These are phyloP conservation scores for Lophius piscatorius DNA, from an alignment of 2,113 vertebrate genomes.

Conservation along the genomic window DNA sequence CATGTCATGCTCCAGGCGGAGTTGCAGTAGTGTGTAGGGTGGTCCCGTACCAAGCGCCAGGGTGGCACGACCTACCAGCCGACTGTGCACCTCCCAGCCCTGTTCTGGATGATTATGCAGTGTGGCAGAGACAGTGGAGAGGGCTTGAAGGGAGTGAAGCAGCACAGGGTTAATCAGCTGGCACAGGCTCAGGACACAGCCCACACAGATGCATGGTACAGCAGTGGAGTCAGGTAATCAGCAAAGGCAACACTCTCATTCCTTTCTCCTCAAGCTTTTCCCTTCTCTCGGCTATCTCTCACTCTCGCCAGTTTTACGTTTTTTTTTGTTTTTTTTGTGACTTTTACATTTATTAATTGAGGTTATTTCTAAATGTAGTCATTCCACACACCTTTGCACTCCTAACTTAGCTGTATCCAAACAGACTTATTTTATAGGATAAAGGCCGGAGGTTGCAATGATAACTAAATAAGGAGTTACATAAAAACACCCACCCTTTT, in stretches of 20 bases:
- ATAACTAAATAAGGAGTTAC: too few relatives aligned
- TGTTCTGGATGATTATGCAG: conserved; percentile 68
- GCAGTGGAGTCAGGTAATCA: conserved; percentile 89
- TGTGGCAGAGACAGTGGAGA: conserved; percentile 70
- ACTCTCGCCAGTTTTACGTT: conserved; percentile 1
- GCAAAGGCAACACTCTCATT: conserved; percentile 82
- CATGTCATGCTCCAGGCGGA: conserved; percentile 54
- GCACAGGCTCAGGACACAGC: conserved; percentile 88
- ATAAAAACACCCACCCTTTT: too few relatives aligned
- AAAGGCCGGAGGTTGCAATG: too few relatives aligned
- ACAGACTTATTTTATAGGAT: too few relatives aligned
- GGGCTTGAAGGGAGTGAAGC: conserved; percentile 84
- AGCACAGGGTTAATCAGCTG: conserved; percentile 88
- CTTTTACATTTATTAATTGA: not conserved
- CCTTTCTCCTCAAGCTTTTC: conserved; percentile 50
- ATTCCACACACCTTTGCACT: too few relatives aligned
- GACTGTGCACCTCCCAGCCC: conserved; percentile 58
- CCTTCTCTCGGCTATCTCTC: conserved; percentile 52
- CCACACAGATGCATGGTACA: conserved; percentile 90
- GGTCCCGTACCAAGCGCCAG: conserved; percentile 69
- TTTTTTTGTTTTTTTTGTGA: conserved; percentile 14
- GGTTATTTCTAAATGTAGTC: too few relatives aligned
- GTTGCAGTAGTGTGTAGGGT: conserved; percentile 49
- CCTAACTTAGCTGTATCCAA: too few relatives aligned
- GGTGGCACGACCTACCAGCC: conserved; percentile 61